Base-by-base conservation (phyloP, 2,888 invertebrate genomes). In the Amphipoea lucens region DNA sequence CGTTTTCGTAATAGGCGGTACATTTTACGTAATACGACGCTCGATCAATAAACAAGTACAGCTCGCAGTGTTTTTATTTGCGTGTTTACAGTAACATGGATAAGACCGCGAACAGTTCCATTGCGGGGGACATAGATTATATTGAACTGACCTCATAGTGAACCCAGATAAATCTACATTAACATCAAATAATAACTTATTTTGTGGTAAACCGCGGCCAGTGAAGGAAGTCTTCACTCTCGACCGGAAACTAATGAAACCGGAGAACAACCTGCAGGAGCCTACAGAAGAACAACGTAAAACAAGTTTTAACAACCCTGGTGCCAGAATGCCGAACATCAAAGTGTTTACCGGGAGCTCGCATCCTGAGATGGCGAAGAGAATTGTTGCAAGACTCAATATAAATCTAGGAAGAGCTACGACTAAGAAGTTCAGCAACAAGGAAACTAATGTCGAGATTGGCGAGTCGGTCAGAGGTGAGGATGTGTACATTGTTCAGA, bases 321-420 rank as follows among this genome's bases (percentile, higher is more conserved):
- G 93, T 83, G 91, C 94, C 77, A 97, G 97, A 97, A 99, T 99
- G 99, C 99, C 99, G 92, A 99, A 99, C 97, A 99, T 99, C 92
- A 99, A 99, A 97, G 98, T 99, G 90, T 99, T 99, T 97, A 99
- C 99, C 93, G 99, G 99, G 85, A 99, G 99, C 87, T 99, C 99
- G 81, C 99, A 99, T 97, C 98, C 99, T 71, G 99, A 99, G 94
- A 97, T 99, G 88, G 99, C 99, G n/a, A 98, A 99, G 94, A 98
- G 98, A 94, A 99, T 99, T 91, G 99, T 99, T 88, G 98, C 99
- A 93, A 98, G 99, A 89, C 98, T 99, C 65, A 99, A 99, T 87
- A 98, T 99, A 90, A 98, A 99, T 96, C 97, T 99, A 89, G 99
- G 99, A 88, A 99, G 99, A 97, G 99, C 99, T 89, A 99, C 99